phyloP scores from a whole-genome alignment of 1,140 invertebrate genomes.

The Drosophila auraria region DNA sequence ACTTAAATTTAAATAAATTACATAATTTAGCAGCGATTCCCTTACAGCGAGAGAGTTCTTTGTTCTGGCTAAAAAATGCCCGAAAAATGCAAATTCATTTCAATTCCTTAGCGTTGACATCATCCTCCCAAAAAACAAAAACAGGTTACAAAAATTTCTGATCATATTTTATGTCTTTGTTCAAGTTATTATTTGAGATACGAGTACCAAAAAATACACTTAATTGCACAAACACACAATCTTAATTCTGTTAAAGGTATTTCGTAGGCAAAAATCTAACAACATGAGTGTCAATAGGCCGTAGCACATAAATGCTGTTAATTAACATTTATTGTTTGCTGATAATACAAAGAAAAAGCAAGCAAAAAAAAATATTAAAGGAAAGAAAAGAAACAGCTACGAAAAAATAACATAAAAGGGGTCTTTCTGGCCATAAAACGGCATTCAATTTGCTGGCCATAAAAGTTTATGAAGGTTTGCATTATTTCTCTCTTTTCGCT shows the following conservation, averaged over 20 bases:
- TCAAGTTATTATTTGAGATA: constrained; percentile 24
- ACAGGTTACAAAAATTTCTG: constrained; percentile 55
- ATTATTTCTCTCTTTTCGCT: constrained; percentile 26
- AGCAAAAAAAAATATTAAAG: constrained; percentile 12
- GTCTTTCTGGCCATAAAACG: constrained; percentile 53
- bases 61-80: constrained; percentile 41
- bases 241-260: constrained; percentile 12
- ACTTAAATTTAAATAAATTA: constrained; percentile 74
- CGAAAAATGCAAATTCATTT: constrained; percentile 47
- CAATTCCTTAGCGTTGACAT: constrained; percentile 40
- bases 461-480: constrained; percentile 62
- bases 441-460: constrained; percentile 70
- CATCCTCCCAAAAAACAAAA: constrained; percentile 17
- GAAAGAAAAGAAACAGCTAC: constrained; percentile 17
- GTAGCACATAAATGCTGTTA: constrained; percentile 73
- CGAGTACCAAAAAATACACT: constrained; percentile 37
- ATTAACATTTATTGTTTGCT: constrained; percentile 82
- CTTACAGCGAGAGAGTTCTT: constrained; percentile 29
- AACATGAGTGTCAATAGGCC: constrained; percentile 73
- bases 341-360: constrained; percentile 45
- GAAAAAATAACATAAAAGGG: constrained; percentile 21
- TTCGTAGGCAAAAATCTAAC: constrained; percentile 37
- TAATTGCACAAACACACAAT: constrained; percentile 47
- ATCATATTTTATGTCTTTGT: constrained; percentile 26
- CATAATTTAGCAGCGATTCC: constrained; percentile 58